These are phyloP conservation scores for Acanthisitta chloris DNA, from an alignment of 2,113 vertebrate genomes.

Conservation along the genomic window DNA sequence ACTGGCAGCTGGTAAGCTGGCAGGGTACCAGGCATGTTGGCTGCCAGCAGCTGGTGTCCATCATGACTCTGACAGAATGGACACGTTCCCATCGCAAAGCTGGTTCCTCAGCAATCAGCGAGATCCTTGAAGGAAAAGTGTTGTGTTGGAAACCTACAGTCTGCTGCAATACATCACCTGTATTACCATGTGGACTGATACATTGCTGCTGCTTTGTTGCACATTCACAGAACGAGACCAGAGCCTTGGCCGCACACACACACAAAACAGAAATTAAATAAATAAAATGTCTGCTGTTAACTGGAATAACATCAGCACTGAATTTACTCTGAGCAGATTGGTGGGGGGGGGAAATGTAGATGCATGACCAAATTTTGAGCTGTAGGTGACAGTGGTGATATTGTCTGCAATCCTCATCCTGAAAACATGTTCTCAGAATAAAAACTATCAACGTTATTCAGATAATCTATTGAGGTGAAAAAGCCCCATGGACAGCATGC, in stretches of 20 bases:
- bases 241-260: background rate
- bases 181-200: background rate
- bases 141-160: background rate
- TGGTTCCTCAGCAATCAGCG: background rate
- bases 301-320: background rate
- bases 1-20: background rate
- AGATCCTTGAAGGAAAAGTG: background rate
- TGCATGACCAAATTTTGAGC: background rate
- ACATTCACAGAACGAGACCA: background rate
- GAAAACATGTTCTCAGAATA: background rate
- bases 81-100: background rate
- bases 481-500: rapidly evolving
- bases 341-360: rapidly evolving
- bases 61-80: background rate
- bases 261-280: background rate
- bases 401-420: background rate
- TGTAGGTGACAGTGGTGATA: background rate
- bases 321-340: background rate
- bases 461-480: background rate
- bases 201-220: background rate
- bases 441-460: background rate
- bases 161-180: background rate
- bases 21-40: background rate
- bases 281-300: background rate
- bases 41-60: background rate